These are phyloP conservation scores for Monomorium pharaonis DNA, from an alignment of 1,140 invertebrate species.

Conservation along the genomic window DNA sequence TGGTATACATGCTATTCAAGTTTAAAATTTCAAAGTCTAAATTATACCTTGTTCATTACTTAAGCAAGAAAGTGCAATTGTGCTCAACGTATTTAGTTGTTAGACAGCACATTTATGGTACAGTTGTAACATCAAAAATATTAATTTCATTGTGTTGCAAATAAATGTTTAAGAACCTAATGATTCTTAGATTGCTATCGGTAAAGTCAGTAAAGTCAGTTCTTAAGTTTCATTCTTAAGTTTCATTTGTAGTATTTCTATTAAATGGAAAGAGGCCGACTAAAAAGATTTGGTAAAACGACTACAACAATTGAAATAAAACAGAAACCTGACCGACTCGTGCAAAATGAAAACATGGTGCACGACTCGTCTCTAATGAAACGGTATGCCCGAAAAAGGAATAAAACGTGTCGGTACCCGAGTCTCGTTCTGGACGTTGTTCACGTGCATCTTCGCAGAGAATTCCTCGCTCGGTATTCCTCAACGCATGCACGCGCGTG, in stretches of 20 bases:
- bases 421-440: constrained; percentile 65
- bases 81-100: background rate
- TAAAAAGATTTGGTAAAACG: background rate
- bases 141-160: background rate
- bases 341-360: constrained; percentile 42
- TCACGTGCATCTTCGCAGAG: constrained; percentile 66
- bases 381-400: constrained; percentile 49
- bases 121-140: background rate
- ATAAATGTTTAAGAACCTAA: background rate
- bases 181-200: background rate
- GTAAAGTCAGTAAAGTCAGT: too few relatives aligned
- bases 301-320: constrained; percentile 8
- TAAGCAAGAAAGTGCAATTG: background rate
- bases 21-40: constrained; percentile 1
- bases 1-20: background rate
- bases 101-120: background rate
- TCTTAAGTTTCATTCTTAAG: too few relatives aligned
- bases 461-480: constrained; percentile 64
- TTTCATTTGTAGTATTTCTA: background rate
- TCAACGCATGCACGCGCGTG: constrained; percentile 71
- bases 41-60: constrained; percentile 4
- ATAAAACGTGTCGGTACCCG: constrained; percentile 56
- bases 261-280: background rate
- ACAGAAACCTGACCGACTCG: background rate
- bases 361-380: constrained; percentile 34